These are phyloP conservation scores for Polypedilum vanderplanki DNA, from an alignment of 1,140 invertebrate genomes.

Conservation along the genomic window DNA sequence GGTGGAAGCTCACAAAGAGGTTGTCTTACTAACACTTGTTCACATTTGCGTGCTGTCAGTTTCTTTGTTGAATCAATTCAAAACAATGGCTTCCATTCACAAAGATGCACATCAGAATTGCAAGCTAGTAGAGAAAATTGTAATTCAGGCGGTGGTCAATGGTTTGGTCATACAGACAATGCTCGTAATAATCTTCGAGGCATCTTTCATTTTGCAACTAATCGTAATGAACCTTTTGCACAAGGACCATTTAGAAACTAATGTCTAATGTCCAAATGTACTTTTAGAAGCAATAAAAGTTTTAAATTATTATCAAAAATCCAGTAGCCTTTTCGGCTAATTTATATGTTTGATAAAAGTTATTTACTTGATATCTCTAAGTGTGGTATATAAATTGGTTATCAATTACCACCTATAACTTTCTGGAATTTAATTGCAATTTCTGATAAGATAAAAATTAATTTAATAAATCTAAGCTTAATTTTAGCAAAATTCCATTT, in stretches of 20 bases:
- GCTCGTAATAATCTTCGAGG: not conserved
- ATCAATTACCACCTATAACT: too few species aligned
- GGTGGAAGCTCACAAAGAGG: constrained; percentile 60
- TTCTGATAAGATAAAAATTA: too few species aligned
- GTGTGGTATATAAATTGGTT: too few species aligned
- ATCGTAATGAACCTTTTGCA: constrained; percentile 11
- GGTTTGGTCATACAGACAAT: not conserved
- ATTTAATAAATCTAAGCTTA: too few species aligned
- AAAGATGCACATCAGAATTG: not conserved
- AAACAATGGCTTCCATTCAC: not conserved
- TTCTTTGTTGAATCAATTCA: constrained; percentile 3
- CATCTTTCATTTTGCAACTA: constrained; percentile 26
- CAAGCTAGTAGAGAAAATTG: not conserved
- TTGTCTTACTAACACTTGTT: constrained; percentile 42
- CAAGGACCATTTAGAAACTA: not conserved
- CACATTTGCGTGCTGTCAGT: not conserved
- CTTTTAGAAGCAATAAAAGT: not conserved
- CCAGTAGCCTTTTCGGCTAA: too few species aligned
- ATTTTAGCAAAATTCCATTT: too few species aligned
- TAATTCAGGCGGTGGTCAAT: not conserved
- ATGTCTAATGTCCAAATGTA: not conserved
- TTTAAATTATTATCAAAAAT: too few species aligned
- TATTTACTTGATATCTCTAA: too few species aligned
- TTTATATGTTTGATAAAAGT: too few species aligned
- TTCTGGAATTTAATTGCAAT: too few species aligned